Evolutionary conservation across 1,140 invertebrate genomes (phyloP).

Genomic region (Whitmania pigra): DNA sequence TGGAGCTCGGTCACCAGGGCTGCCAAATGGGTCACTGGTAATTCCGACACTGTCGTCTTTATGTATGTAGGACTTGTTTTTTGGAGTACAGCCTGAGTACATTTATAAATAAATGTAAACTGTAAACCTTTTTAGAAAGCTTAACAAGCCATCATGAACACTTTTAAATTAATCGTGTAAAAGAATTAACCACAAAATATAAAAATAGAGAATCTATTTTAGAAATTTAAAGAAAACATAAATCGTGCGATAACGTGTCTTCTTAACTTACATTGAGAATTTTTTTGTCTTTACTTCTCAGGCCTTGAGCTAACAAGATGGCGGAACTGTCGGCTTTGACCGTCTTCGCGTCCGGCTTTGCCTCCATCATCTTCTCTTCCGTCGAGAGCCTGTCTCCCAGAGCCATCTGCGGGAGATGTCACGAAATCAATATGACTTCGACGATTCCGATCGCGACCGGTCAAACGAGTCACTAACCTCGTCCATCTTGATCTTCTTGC

Average conservation of each 20-base stretch:
- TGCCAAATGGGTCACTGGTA: conserved; percentile 33
- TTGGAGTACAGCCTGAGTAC: conserved; percentile 35
- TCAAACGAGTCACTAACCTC: not conserved
- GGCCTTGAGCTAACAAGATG: conserved; percentile 35
- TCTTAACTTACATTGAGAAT: conserved; percentile 33
- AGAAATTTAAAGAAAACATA: no score
- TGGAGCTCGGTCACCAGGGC: conserved; percentile 35
- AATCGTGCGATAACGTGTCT: no score
- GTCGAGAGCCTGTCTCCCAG: conserved; percentile 37
- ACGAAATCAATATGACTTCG: not conserved
- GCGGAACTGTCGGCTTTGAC: conserved; percentile 33
- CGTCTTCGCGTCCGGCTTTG: conserved; percentile 12
- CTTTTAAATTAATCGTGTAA: no score
- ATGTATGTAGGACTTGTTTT: conserved; percentile 32
- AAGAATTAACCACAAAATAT: no score
- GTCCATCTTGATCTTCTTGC: no score
- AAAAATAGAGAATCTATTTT: no score
- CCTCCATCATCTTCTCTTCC: conserved; percentile 32
- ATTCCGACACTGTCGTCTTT: conserved; percentile 33
- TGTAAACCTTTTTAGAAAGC: not conserved
- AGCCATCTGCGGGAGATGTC: conserved; percentile 31
- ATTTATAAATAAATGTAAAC: conserved; percentile 12
- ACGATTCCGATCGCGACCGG: no score
- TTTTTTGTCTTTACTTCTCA: conserved; percentile 36
- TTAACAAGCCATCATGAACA: no score